These are phyloP conservation scores for Agrochola circellaris DNA, from an alignment of 2,888 invertebrate genomes.

Conservation along the genomic window DNA sequence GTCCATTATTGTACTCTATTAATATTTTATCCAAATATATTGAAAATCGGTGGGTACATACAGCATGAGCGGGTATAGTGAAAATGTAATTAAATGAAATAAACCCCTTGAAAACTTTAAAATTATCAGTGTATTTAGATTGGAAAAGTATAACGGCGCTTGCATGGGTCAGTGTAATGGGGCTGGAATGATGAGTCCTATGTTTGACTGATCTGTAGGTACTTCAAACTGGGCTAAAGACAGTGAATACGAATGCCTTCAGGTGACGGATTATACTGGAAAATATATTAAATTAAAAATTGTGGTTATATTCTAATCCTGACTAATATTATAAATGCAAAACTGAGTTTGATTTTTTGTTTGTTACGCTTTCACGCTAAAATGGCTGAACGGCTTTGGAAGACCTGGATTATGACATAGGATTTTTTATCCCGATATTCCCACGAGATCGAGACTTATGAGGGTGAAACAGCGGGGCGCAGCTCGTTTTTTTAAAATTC, in stretches of 20 bases:
- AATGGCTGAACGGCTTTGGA: too few relatives aligned
- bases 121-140: neutral
- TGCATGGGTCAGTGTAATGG: neutral
- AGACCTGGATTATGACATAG: too few relatives aligned
- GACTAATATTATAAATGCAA: too few relatives aligned
- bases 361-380: too few relatives aligned
- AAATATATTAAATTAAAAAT: neutral
- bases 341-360: too few relatives aligned
- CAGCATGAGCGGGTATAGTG: neutral
- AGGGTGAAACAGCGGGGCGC: too few relatives aligned
- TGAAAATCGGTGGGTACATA: neutral
- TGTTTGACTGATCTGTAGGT: neutral
- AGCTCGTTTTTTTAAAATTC: neutral
- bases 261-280: neutral
- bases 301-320: too few relatives aligned
- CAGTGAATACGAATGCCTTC: neutral
- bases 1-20: neutral
- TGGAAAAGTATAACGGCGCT: neutral
- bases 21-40: neutral
- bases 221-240: neutral
- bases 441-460: too few relatives aligned
- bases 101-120: neutral
- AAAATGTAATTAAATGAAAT: conserved; percentile 1
- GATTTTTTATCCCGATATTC: too few relatives aligned
- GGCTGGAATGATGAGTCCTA: neutral